A percentile compares a stretch with the other conserved stretches of the same genome.
Conservation (phyloP, 2,797 vertebrate species). For the Lepidocolaptes lacrymiger region DNA sequence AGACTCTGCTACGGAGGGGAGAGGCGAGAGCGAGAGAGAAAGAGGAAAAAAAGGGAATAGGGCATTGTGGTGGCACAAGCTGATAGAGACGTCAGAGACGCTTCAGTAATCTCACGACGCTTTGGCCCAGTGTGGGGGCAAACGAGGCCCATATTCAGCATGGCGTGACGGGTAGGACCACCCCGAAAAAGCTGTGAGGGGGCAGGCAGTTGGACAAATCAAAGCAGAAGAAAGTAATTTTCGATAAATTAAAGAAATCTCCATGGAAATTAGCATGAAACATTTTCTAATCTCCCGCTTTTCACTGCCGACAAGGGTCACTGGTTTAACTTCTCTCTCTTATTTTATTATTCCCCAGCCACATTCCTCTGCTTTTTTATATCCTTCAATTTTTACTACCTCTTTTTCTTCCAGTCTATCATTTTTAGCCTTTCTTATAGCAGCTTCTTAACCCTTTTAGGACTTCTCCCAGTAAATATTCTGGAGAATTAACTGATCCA, state of each 20-base stretch:
- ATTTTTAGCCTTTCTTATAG: conserved; percentile 60
- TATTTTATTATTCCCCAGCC: conserved; percentile 92
- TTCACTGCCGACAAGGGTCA: conserved; percentile 97
- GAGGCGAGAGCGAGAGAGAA: conserved; percentile 50
- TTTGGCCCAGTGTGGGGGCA: conserved; percentile 88
- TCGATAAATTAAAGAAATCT: conserved; percentile 99
- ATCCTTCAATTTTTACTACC: conserved; percentile 67
- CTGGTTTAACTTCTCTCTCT: conserved; percentile 89
- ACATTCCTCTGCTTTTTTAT: conserved; percentile 70
- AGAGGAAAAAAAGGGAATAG: conserved; percentile 71
- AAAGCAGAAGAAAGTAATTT: conserved; percentile 90
- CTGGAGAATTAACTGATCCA: conserved; percentile 36
- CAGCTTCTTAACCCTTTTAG: conserved; percentile 71
- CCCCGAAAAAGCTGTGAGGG: conserved; percentile 85
- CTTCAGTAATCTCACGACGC: conserved; percentile 91
- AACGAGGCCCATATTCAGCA: conserved; percentile 83
- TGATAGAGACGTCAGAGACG: conserved; percentile 96
- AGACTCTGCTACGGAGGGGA: conserved; percentile 68
- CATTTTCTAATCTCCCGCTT: conserved; percentile 98
- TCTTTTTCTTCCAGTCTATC: conserved; percentile 53
- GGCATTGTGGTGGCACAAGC: conserved; percentile 83
- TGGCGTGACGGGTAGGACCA: conserved; percentile 91
- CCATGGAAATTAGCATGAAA: conserved; percentile 99
- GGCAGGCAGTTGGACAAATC: conserved; percentile 85
- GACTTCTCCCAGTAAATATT: conserved; percentile 52